These are phyloP conservation scores for Limnephilus auricula DNA, from an alignment of 2,888 invertebrate species.

Conservation along the genomic window DNA sequence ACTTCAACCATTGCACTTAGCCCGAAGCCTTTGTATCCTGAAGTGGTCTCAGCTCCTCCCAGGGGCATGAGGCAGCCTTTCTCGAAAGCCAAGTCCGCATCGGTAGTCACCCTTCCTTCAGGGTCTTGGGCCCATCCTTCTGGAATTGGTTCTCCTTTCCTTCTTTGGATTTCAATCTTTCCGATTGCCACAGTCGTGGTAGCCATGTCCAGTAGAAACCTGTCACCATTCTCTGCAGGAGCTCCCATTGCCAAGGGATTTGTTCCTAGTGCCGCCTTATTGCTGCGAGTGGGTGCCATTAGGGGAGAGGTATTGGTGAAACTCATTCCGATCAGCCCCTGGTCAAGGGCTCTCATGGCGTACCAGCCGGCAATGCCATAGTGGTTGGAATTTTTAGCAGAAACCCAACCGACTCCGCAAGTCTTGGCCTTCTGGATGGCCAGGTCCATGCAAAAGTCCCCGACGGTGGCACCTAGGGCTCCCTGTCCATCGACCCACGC, in stretches of 20 bases:
- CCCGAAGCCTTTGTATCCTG: slow-evolving; percentile 95
- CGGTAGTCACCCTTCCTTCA: slow-evolving; percentile 81
- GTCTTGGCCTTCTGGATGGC: slow-evolving; percentile 89
- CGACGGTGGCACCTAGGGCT: slow-evolving; percentile 88
- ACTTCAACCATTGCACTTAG: slow-evolving; percentile 91
- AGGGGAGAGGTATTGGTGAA: slow-evolving; percentile 96
- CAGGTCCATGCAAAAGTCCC: slow-evolving; percentile 86
- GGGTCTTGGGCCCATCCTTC: slow-evolving; percentile 90
- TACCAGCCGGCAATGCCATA: slow-evolving; percentile 94
- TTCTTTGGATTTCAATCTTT: slow-evolving; percentile 91
- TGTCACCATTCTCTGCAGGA: slow-evolving; percentile 83
- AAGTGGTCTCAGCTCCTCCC: slow-evolving; percentile 84
- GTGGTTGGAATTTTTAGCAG: slow-evolving; percentile 91
- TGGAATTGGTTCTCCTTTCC: slow-evolving; percentile 88
- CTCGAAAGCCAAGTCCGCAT: slow-evolving; percentile 81
- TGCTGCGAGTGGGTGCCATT: slow-evolving; percentile 90
- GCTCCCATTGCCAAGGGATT: slow-evolving; percentile 93
- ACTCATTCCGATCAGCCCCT: slow-evolving; percentile 88
- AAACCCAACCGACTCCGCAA: slow-evolving; percentile 90
- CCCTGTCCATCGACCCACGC: slow-evolving; percentile 90
- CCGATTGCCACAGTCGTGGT: slow-evolving; percentile 96
- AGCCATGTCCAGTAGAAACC: slow-evolving; percentile 95
- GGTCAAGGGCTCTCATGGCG: slow-evolving; percentile 84
- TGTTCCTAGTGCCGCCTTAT: slow-evolving; percentile 88
- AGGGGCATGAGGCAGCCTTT: slow-evolving; percentile 83